Base-by-base conservation (phyloP, 1,140 invertebrate genomes). In the Drosophila willistoni region DNA sequence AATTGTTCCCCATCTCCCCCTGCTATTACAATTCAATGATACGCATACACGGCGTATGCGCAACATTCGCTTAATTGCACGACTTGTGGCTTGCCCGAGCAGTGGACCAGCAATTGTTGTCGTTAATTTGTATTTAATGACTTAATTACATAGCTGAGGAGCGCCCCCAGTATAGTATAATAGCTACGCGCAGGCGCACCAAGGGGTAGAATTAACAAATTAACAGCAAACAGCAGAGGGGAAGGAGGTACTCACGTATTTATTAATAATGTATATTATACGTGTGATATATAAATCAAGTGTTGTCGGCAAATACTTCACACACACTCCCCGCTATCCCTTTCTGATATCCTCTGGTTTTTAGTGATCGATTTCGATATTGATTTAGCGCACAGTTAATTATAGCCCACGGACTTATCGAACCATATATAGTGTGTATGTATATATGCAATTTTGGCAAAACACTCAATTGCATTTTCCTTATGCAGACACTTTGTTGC, bases 91-190 rank as follows among this genome's bases (percentile, higher is more conserved):
- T 44, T 39, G 25, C 13, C 22, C n/a, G n/a, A n/a, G 22, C 1
- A 7, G 61, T 65, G 42, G 17, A 12, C 13, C 63, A 56, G 64
- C 66, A 77, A 70, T 73, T 73, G 70, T 75, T 51, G 76, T 72
- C 68, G 59, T 77, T 79, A 87, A 86, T 87, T 79, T 73, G 70
- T 83, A 83, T 87, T 77, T 87, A 86, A 86, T 86, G 76, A 86
- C 83, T 86, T 83, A 83, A 86, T 86, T 77, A 76, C 67, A 72
- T 39, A 61, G 47, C 60, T 44, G 36, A 41, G 22, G 36, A 41
- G 22, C 42, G 25, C 55, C 29, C 54, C 3, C 17, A 29, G 17
- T 9, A 17, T 9, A 17, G 44, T 47, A 54, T 68, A 60, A 71
- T 29, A 47, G 66, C 39, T 60, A 33, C 56, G 64, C 77, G 70